Conservation (phyloP, 2,797 vertebrate species). For the Sebastiscus tertius region DNA sequence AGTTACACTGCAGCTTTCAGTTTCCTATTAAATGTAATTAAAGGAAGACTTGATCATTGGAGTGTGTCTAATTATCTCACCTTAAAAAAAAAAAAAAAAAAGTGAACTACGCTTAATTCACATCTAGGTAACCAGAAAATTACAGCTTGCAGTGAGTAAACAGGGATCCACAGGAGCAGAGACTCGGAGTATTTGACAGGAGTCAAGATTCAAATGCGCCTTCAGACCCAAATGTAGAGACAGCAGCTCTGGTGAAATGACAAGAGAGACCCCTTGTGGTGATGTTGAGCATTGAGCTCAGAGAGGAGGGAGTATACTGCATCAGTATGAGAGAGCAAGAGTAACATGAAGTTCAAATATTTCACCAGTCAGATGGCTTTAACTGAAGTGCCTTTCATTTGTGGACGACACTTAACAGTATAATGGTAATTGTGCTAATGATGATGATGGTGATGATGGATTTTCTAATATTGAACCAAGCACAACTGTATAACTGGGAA, state of each 20-base stretch:
- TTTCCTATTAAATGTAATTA: conserved; percentile 32
- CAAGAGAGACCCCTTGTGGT: conserved; percentile 81
- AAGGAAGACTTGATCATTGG: conserved; percentile 2
- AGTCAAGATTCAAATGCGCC: conserved; percentile 35
- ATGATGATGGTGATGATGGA: background rate
- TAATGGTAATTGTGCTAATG: background rate
- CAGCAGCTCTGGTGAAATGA: conserved; percentile 55
- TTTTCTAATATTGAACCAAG: conserved; percentile 16
- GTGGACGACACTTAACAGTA: background rate
- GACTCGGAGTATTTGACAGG: conserved; percentile 37
- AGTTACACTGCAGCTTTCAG: conserved; percentile 1
- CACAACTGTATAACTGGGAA: background rate
- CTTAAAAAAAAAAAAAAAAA: background rate
- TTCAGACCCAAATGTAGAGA: background rate
- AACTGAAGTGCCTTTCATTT: background rate
- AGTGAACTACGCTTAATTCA: conserved; percentile 8
- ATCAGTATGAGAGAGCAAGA: conserved; percentile 35
- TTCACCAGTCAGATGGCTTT: background rate
- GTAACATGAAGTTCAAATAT: conserved; percentile 51
- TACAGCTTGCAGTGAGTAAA: conserved; percentile 25
- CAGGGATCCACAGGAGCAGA: conserved; percentile 43
- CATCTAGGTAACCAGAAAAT: conserved; percentile 28
- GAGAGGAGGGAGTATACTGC: conserved; percentile 12
- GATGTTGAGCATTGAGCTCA: conserved; percentile 10
- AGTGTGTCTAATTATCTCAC: conserved; percentile 18